Percentiles rank a stretch among this genome's conserved stretches.
Evolutionary conservation across 2,797 vertebrate species (phyloP).

Genomic region (Myiotriccus ornatus): DNA sequence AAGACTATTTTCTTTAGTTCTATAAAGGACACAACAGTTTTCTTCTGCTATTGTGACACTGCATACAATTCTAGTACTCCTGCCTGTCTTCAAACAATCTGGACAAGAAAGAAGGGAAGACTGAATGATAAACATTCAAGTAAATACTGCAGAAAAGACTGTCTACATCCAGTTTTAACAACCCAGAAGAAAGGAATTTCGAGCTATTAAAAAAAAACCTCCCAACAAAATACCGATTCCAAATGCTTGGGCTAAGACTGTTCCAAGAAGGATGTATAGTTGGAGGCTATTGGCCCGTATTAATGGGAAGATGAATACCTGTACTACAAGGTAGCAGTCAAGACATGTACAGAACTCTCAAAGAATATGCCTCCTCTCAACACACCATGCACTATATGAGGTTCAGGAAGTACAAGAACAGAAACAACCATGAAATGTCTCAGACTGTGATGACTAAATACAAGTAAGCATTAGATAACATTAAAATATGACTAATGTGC

Average conservation of each 20-base stretch:
- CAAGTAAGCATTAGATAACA: background rate
- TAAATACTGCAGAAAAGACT: background rate
- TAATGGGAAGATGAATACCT: background rate
- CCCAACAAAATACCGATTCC: background rate
- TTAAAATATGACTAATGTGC: background rate
- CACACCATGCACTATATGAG: background rate
- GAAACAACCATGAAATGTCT: background rate
- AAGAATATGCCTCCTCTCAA: background rate
- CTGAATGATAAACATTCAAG: background rate
- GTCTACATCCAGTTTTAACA: background rate
- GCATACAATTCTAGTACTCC: background rate
- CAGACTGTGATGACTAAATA: constrained; percentile 13
- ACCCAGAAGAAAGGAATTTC: background rate
- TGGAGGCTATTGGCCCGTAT: background rate
- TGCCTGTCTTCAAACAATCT: background rate
- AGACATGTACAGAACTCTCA: background rate
- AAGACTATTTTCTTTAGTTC: background rate
- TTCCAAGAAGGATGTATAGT: background rate
- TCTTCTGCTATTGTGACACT: background rate
- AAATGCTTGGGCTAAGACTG: background rate
- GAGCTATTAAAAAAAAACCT: background rate
- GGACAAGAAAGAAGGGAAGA: background rate
- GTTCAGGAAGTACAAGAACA: background rate
- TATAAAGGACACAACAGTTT: background rate
- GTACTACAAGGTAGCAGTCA: background rate